Percentiles rank a stretch among this genome's conserved stretches.
phyloP scores from a whole-genome alignment of 2,888 invertebrate genomes.

The Caenorhabditis imperialis region DNA sequence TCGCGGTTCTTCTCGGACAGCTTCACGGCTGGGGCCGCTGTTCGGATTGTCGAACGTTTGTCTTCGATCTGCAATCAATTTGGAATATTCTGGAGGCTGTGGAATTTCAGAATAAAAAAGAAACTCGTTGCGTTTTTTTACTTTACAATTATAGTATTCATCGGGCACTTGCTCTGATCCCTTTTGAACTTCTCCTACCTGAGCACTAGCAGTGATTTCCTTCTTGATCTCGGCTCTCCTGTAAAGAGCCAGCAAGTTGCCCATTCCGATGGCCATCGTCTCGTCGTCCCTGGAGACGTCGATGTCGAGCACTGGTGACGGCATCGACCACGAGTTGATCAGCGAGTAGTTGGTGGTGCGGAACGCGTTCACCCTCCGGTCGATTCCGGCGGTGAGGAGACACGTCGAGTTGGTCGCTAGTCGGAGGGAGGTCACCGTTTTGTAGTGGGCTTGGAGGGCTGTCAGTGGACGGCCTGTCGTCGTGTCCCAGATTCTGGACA shows the following conservation, averaged over 20 bases:
- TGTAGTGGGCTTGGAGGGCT: conserved; percentile 91
- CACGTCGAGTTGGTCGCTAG: conserved; percentile 86
- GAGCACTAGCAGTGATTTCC: conserved; percentile 37
- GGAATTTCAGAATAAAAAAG: no score
- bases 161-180: no score
- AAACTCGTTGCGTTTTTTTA: no score
- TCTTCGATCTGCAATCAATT: conserved; percentile 34
- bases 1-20: conserved; percentile 35
- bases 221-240: conserved; percentile 81
- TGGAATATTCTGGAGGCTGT: no score
- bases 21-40: conserved; percentile 45
- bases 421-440: conserved; percentile 90
- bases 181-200: no score
- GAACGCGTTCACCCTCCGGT: conserved; percentile 81
- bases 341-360: conserved; percentile 67
- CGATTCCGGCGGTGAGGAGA: conserved; percentile 90
- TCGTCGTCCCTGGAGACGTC: conserved; percentile 86
- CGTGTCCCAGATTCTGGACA: conserved; percentile 87
- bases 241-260: conserved; percentile 89
- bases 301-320: conserved; percentile 90
- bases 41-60: conserved; percentile 33
- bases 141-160: no score
- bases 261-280: conserved; percentile 90
- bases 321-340: conserved; percentile 90
- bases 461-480: conserved; percentile 88